Evolutionary conservation across 2,888 invertebrate species (phyloP).

Genomic region (Rhingia campestris): DNA sequence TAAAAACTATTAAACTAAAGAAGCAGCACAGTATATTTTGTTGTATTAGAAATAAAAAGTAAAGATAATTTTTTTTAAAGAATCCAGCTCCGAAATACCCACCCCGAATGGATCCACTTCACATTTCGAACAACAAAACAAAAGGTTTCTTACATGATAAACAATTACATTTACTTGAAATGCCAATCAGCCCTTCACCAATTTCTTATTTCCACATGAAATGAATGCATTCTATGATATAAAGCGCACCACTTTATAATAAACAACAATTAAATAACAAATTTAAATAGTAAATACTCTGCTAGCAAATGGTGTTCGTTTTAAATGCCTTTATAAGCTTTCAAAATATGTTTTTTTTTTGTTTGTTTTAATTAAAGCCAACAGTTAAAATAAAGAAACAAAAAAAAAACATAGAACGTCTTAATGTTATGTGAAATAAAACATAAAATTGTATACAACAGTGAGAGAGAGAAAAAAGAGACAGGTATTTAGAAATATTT

Average conservation of each 20-base stretch:
- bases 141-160: conserved; percentile 26
- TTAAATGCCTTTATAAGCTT: conserved; percentile 6
- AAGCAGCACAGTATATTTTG: conserved; percentile 42
- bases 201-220: conserved; percentile 47
- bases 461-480: conserved; percentile 14
- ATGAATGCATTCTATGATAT: conserved; percentile 5
- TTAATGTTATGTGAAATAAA: conserved; percentile 38
- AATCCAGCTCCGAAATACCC: conserved; percentile 71
- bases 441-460: conserved; percentile 17
- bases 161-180: conserved; percentile 48
- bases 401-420: conserved; percentile 30
- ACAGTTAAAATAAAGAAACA: conserved; percentile 12
- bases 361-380: conserved; percentile 10
- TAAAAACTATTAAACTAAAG: conserved; percentile 35
- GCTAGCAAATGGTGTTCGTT: background rate
- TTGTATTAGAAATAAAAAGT: conserved; percentile 1
- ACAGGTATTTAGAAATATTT: conserved; percentile 39
- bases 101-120: conserved; percentile 72
- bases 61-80: conserved; percentile 22
- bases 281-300: conserved; percentile 28
- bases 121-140: conserved; percentile 9
- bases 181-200: conserved; percentile 75
- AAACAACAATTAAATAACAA: conserved; percentile 35
- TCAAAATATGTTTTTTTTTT: background rate
- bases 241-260: conserved; percentile 39